Evolutionary conservation across 2,888 invertebrate species (phyloP).

Genomic region (Scelioninae gen. 1): DNA sequence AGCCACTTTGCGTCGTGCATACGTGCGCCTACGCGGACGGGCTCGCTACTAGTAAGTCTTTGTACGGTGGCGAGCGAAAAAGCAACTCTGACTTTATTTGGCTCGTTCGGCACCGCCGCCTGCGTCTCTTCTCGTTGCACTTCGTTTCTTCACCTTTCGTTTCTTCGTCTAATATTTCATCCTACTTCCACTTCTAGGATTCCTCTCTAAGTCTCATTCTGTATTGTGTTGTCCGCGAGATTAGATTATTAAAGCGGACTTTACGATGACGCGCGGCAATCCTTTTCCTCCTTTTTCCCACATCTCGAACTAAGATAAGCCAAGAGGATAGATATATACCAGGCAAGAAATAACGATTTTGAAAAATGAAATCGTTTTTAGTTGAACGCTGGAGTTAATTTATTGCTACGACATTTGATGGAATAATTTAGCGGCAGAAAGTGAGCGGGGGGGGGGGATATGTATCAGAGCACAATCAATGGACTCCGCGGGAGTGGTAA

Average conservation of each 20-base stretch:
- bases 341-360: constrained; percentile 33
- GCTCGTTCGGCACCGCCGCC: constrained; percentile 69
- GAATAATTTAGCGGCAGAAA: constrained; percentile 25
- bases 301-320: constrained; percentile 25
- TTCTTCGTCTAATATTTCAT: constrained; percentile 63
- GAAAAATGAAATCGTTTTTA: constrained; percentile 35
- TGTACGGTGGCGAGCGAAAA: constrained; percentile 73
- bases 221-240: constrained; percentile 65
- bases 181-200: constrained; percentile 50
- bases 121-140: constrained; percentile 70
- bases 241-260: constrained; percentile 66
- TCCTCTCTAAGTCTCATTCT: constrained; percentile 48
- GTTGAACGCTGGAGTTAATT: no score
- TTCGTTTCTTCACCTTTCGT: constrained; percentile 64
- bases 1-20: constrained; percentile 70
- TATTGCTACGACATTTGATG: constrained; percentile 22
- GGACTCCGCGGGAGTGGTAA: constrained; percentile 41
- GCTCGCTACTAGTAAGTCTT: constrained; percentile 64
- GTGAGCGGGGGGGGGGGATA: constrained; percentile 43
- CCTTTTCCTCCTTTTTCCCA: constrained; percentile 26
- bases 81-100: constrained; percentile 77
- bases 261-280: constrained; percentile 52
- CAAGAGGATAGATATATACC: constrained; percentile 5
- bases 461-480: constrained; percentile 25
- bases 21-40: constrained; percentile 74